phyloP scores from a whole-genome alignment of 2,888 invertebrate genomes.

The Amblyjoppa proteus region DNA sequence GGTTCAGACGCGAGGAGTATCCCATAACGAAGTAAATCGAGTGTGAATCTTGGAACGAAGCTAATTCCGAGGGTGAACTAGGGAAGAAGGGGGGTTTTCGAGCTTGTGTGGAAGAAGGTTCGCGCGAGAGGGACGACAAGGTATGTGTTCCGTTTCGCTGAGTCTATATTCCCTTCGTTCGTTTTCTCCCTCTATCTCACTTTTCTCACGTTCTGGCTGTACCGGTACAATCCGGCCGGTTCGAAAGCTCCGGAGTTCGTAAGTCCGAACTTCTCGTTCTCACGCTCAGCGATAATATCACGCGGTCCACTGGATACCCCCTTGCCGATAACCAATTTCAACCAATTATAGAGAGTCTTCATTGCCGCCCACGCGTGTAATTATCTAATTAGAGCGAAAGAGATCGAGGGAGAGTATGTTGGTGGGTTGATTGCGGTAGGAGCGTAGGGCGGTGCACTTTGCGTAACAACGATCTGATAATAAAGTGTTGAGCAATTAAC shows the following conservation, averaged over 20 bases:
- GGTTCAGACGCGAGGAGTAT: constrained; percentile 44
- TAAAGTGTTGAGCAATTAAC: constrained; percentile 61
- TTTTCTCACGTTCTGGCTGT: constrained; percentile 13
- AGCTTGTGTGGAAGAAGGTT: constrained; percentile 4
- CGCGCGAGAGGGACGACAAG: constrained; percentile 32
- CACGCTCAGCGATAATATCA: constrained; percentile 3
- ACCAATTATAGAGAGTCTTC: constrained; percentile 54
- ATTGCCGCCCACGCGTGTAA: constrained; percentile 48
- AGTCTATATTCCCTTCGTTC: constrained; percentile 56
- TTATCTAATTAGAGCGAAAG: constrained; percentile 46
- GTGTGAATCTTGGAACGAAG: constrained; percentile 64
- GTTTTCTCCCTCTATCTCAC: constrained; percentile 42
- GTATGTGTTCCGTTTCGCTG: constrained; percentile 66
- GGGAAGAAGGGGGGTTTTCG: background rate
- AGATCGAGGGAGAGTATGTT: background rate
- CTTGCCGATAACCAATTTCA: constrained; percentile 53
- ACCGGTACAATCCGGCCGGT: constrained; percentile 23
- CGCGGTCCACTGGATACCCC: background rate
- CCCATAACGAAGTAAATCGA: constrained; percentile 65
- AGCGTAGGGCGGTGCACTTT: background rate
- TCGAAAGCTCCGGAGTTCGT: constrained; percentile 35
- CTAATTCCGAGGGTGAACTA: constrained; percentile 58
- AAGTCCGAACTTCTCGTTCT: constrained; percentile 35
- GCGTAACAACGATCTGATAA: constrained; percentile 44
- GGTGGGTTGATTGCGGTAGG: background rate